Evolutionary conservation across 2,113 vertebrate genomes (phyloP), one percentile per base, ranked within the genome.

Genomic region (Cyanoramphus novaezelandiae): DNA sequence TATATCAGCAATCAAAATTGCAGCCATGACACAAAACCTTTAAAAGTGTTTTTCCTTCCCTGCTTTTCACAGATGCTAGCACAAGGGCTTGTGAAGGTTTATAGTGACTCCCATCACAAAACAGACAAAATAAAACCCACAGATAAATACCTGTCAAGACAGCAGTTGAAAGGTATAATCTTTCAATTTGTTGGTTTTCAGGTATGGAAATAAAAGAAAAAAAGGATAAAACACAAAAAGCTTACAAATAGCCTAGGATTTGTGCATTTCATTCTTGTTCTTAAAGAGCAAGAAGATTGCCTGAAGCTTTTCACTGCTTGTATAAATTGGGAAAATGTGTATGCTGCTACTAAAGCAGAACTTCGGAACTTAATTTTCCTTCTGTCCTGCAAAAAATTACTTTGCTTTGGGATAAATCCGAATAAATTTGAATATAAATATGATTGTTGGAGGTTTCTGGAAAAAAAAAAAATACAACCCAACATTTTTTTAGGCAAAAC

Each of bases 121-220:
- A 53, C 16, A 82, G 85, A 52, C 71, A 86, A 94, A 91, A 92
- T 90, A 95, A 96, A 90, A 94, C 25, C 17, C 53, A 69, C 44
- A 64, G 70, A 82, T 68, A 96, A 94, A 27, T 60, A 85, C 47
- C 74, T 95, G 85, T 74, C 75, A 85, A 77, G 86, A 53, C 17
- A 82, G 44, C 18, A 90, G 31, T 7, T 86, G 44, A 82, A 92
- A 83, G 63, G 35, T 62, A 59, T 90, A 76, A 93, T 93, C 67
- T 90, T 93, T 72, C 89, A 90, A 72, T 44, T 72, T 92, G 82
- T 85, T 79, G 72, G 57, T 43, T 27, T 62, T 92, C 44, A 35
- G 9, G 31, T 29, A 37, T 13, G 13, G 37, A 55, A 74, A 44
- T 24, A 31, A 46, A 35, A 59, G 59, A 17, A 75, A 79, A 50